phyloP scores from a whole-genome alignment of 2,888 invertebrate species.

The Plusia festucae region DNA sequence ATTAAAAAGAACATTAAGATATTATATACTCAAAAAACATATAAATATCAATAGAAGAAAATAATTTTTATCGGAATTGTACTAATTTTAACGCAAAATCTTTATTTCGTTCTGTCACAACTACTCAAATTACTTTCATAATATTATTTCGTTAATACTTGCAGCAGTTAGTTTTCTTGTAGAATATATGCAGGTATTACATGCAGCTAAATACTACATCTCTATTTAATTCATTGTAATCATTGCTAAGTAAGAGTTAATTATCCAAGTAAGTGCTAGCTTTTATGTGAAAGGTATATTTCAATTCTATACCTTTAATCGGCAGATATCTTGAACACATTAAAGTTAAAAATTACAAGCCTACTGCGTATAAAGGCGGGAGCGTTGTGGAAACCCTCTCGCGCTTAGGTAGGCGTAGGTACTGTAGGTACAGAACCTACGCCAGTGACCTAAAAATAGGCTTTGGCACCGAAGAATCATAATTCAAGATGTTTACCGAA shows the following conservation, averaged over 20 bases:
- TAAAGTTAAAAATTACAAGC: not conserved
- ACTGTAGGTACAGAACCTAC: too few relatives aligned
- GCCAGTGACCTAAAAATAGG: too few relatives aligned
- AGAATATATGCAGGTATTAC: not conserved
- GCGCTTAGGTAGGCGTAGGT: too few relatives aligned
- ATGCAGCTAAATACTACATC: slow-evolving; percentile 17
- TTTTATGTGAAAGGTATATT: not conserved
- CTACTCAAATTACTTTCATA: not conserved
- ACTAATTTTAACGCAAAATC: too few relatives aligned
- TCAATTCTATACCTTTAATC: not conserved
- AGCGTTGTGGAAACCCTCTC: not conserved
- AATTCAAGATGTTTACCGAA: too few relatives aligned
- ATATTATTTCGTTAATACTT: not conserved
- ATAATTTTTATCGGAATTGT: too few relatives aligned
- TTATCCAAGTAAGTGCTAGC: too few relatives aligned
- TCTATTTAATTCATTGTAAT: slow-evolving; percentile 6
- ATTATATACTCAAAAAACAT: too few relatives aligned
- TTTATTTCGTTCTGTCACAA: too few relatives aligned
- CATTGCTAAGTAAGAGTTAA: not conserved
- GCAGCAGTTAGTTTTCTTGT: not conserved
- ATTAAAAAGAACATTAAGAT: too few relatives aligned
- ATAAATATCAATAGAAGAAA: too few relatives aligned
- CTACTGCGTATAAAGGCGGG: not conserved
- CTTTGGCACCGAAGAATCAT: too few relatives aligned
- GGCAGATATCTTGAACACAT: not conserved